Conservation (phyloP, 37 sponge, comb jelly and placozoan species). For the Agelas oroides region DNA sequence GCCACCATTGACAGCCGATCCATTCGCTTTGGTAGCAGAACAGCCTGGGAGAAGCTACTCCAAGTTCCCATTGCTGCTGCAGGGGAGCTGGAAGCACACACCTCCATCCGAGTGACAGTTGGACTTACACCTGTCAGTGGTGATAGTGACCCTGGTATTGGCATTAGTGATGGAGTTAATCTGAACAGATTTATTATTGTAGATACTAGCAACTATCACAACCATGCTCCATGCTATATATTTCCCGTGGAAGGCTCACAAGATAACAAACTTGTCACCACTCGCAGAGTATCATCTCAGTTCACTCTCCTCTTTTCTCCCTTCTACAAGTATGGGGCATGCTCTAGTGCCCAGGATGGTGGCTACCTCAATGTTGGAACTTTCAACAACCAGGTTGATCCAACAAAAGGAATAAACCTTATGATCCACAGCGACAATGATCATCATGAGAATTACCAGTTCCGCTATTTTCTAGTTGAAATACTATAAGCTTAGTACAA, state of each 20-base stretch:
- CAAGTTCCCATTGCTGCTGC: conserved; percentile 3
- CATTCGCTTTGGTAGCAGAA: neutral
- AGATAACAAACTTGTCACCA: neutral
- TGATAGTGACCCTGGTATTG: conserved; percentile 4
- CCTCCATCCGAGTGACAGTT: conserved; percentile 20
- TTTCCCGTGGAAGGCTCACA: neutral
- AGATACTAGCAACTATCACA: too few species aligned
- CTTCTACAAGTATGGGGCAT: neutral
- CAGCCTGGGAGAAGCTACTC: neutral
- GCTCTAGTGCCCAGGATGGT: neutral
- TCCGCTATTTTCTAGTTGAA: neutral
- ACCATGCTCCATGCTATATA: neutral
- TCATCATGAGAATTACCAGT: neutral
- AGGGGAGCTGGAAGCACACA: conserved; percentile 6
- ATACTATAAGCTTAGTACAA: neutral
- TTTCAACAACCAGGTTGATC: conserved; percentile 12
- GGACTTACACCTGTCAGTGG: neutral
- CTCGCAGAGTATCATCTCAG: neutral
- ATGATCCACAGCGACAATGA: neutral
- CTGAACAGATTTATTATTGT: neutral
- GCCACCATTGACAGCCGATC: conserved; percentile 2
- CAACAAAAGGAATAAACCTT: neutral
- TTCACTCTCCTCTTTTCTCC: neutral
- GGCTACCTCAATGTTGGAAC: neutral
- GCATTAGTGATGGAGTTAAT: conserved; percentile 22